A percentile compares a stretch with the other conserved stretches of the same genome.
phyloP scores from a whole-genome alignment of 2,797 vertebrate species.

The Sebastes matsubarae region DNA sequence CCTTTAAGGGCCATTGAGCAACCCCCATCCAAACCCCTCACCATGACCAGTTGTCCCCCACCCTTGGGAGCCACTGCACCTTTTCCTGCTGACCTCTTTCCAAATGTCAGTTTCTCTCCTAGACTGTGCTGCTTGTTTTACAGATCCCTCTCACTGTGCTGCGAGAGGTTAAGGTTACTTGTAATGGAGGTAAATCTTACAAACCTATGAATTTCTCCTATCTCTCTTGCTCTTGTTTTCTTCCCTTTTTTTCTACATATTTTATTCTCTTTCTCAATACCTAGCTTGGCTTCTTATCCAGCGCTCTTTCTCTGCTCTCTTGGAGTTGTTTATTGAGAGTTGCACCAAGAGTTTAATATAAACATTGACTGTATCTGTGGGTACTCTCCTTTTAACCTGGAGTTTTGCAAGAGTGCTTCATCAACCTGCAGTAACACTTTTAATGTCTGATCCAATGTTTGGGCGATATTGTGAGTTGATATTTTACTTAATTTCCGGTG shows the following conservation, averaged over 20 bases:
- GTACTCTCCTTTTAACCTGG: conserved; percentile 19
- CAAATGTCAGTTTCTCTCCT: conserved; percentile 84
- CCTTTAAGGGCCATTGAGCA: conserved; percentile 2
- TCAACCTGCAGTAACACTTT: neutral
- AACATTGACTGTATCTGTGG: conserved; percentile 31
- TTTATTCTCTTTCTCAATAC: conserved; percentile 41
- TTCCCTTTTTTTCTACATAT: conserved; percentile 29
- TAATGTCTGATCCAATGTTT: conserved; percentile 38
- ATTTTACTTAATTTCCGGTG: conserved; percentile 15
- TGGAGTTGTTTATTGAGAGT: conserved; percentile 17
- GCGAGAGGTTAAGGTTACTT: conserved; percentile 86
- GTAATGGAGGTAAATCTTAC: conserved; percentile 83
- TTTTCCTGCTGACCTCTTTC: conserved; percentile 81
- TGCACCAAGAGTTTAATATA: conserved; percentile 10
- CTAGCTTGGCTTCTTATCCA: conserved; percentile 40
- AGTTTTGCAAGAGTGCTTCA: conserved; percentile 16
- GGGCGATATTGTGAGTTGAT: conserved; percentile 29
- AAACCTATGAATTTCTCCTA: conserved; percentile 69
- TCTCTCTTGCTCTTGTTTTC: conserved; percentile 40
- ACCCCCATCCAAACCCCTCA: conserved; percentile 7
- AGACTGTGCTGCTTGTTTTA: conserved; percentile 88
- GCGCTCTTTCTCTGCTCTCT: conserved; percentile 44
- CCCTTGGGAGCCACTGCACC: conserved; percentile 75
- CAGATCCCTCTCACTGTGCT: conserved; percentile 88
- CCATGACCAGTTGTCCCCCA: conserved; percentile 27